Evolutionary conservation across 2,113 vertebrate genomes (phyloP).

Genomic region (Callocephalon fimbriatum): DNA sequence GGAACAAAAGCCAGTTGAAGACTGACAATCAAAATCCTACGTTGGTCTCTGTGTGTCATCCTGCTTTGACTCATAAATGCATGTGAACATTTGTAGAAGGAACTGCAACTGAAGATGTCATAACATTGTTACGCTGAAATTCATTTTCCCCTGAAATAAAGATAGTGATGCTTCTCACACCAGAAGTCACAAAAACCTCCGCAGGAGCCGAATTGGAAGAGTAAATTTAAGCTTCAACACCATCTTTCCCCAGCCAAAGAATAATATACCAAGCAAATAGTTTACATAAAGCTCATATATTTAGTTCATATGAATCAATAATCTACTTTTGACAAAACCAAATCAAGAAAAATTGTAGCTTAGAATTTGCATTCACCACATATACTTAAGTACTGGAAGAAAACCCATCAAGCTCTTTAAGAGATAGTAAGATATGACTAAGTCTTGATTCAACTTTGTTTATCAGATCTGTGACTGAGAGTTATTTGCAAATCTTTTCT

Average conservation of each 20-base stretch:
- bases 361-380: not conserved
- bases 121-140: not conserved
- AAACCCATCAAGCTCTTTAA: not conserved
- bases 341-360: not conserved
- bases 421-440: not conserved
- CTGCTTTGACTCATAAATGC: not conserved
- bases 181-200: not conserved
- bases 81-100: not conserved
- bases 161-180: not conserved
- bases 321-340: not conserved
- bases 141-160: not conserved
- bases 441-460: not conserved
- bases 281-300: not conserved
- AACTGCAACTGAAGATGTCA: conserved; percentile 5
- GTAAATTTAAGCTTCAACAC: not conserved
- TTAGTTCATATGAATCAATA: not conserved
- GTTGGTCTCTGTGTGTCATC: not conserved
- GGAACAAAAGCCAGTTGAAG: not conserved
- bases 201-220: not conserved
- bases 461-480: not conserved
- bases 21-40: not conserved
- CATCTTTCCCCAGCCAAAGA: not conserved
- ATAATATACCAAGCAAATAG: not conserved
- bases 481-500: not conserved
- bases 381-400: not conserved